A percentile compares a stretch with the other conserved stretches of the same genome.
These are phyloP conservation scores for Lithophane ornitopus DNA, from an alignment of 2,888 invertebrate genomes.

Conservation along the genomic window DNA sequence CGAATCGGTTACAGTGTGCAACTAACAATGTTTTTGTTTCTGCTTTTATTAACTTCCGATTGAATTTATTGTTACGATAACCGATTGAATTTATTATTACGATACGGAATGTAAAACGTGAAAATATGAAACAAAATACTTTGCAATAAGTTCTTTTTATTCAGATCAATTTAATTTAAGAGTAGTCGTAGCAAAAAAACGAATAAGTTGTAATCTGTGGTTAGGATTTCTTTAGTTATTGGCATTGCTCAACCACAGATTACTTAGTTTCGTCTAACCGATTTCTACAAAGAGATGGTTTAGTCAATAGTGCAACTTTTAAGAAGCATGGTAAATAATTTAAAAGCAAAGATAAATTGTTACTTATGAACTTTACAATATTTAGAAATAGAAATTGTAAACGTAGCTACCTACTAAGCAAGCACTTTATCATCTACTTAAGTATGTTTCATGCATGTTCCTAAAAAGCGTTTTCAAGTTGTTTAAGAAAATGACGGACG, in stretches of 20 bases:
- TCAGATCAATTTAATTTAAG: slow-evolving; percentile 15
- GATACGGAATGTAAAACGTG: not conserved
- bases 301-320: not conserved
- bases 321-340: slow-evolving; percentile 18
- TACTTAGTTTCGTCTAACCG: slow-evolving; percentile 34
- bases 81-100: slow-evolving; percentile 7
- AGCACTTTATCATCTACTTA: not conserved
- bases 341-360: slow-evolving; percentile 12
- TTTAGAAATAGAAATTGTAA: not conserved
- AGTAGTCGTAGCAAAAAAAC: slow-evolving; percentile 3
- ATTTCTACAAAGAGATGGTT: slow-evolving; percentile 43
- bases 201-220: slow-evolving; percentile 33
- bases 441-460: not conserved
- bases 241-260: slow-evolving; percentile 54
- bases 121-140: slow-evolving; percentile 20
- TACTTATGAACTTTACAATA: not conserved
- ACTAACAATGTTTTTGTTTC: slow-evolving; percentile 24
- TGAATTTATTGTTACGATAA: slow-evolving; percentile 2
- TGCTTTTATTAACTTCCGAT: not conserved
- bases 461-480: too few species aligned
- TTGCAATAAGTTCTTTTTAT: not conserved
- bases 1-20: slow-evolving; percentile 7
- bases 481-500: not conserved
- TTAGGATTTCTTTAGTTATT: slow-evolving; percentile 42
- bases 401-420: not conserved